These are phyloP conservation scores for Azorinus chamasolen DNA, from an alignment of 2,888 invertebrate genomes.

Conservation along the genomic window DNA sequence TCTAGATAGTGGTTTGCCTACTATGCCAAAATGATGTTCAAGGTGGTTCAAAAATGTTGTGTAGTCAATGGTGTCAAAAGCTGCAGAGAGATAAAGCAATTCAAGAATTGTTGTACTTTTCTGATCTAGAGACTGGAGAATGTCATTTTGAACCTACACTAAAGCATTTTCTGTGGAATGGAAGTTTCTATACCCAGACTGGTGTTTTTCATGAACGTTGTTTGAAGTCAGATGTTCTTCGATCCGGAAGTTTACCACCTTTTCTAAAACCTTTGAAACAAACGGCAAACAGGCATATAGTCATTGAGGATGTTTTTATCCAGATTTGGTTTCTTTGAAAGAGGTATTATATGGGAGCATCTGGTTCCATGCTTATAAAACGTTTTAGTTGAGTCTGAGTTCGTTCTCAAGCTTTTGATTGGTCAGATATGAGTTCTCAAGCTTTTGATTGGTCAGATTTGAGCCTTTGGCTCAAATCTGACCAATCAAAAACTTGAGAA, in stretches of 20 bases:
- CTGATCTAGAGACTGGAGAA: background rate
- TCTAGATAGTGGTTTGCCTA: constrained; percentile 16
- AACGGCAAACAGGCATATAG: background rate
- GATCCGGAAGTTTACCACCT: background rate
- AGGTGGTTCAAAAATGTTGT: constrained; percentile 11
- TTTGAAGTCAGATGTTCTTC: background rate
- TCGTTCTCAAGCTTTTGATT: too few relatives aligned
- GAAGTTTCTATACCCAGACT: background rate
- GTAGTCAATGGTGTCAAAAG: background rate
- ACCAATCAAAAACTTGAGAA: too few relatives aligned
- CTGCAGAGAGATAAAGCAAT: background rate
- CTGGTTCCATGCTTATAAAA: too few relatives aligned
- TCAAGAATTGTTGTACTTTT: background rate
- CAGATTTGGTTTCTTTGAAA: background rate
- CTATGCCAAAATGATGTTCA: constrained; percentile 19
- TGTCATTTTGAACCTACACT: background rate
- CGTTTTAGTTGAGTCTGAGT: too few relatives aligned
- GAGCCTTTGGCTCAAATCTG: too few relatives aligned
- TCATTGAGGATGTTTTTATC: background rate
- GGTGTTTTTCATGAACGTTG: background rate
- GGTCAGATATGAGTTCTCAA: too few relatives aligned
- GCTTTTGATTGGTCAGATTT: too few relatives aligned
- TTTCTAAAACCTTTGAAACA: background rate
- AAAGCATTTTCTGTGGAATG: background rate
- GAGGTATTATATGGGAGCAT: background rate